phyloP scores from a whole-genome alignment of 2,797 vertebrate genomes.

The Arnoldichthys spilopterus region DNA sequence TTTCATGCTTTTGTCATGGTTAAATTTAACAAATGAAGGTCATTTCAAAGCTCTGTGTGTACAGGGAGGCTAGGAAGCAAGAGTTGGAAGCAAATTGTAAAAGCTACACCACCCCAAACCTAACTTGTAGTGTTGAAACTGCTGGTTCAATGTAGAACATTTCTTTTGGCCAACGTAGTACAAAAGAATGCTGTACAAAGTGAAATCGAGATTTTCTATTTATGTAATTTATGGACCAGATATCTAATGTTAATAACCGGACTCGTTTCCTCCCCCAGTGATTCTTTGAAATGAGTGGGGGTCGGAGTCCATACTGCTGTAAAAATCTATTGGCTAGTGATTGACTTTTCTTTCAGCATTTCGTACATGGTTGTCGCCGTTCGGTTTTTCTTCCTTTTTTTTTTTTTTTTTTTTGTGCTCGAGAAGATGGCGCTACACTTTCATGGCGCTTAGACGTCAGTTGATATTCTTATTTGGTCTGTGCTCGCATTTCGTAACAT shows the following conservation, averaged over 20 bases:
- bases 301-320: slow-evolving; percentile 80
- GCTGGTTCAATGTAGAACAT: slow-evolving; percentile 19
- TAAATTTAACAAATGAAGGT: slow-evolving; percentile 13
- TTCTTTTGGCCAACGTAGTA: slow-evolving; percentile 34
- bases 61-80: slow-evolving; percentile 8
- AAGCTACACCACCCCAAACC: slow-evolving; percentile 20
- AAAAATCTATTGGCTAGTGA: slow-evolving; percentile 73
- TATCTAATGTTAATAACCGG: slow-evolving; percentile 66
- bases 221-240: slow-evolving; percentile 80
- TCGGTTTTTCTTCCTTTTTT: slow-evolving; percentile 55
- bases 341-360: slow-evolving; percentile 74
- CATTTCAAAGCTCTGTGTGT: slow-evolving; percentile 17
- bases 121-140: slow-evolving; percentile 27
- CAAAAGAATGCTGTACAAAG: slow-evolving; percentile 42
- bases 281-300: slow-evolving; percentile 61
- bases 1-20: slow-evolving; percentile 14
- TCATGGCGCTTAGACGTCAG: slow-evolving; percentile 75
- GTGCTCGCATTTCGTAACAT: slow-evolving; percentile 65
- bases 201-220: slow-evolving; percentile 66
- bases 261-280: slow-evolving; percentile 63
- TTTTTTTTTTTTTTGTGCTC: slow-evolving; percentile 59
- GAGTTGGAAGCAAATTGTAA: slow-evolving; percentile 24
- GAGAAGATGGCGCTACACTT: slow-evolving; percentile 63
- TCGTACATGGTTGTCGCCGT: slow-evolving; percentile 71
- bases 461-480: slow-evolving; percentile 73